Evolutionary conservation across 2,797 vertebrate species (phyloP).

Genomic region (Lateolabrax maculatus): DNA sequence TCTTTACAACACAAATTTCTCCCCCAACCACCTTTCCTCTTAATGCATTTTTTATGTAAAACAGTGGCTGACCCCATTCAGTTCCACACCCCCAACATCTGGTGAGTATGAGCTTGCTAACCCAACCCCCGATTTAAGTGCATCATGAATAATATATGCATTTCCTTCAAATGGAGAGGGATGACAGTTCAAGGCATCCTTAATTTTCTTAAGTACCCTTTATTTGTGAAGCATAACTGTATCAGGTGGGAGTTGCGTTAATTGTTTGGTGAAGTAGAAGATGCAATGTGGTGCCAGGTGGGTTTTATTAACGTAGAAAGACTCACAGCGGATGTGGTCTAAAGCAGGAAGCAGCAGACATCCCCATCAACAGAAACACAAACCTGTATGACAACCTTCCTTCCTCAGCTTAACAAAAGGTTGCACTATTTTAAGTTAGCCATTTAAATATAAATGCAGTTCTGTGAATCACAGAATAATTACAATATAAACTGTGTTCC

Average conservation of each 20-base stretch:
- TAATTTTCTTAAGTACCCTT: conserved; percentile 31
- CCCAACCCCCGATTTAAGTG: conserved; percentile 70
- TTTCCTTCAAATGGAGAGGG: conserved; percentile 44
- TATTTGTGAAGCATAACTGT: conserved; percentile 14
- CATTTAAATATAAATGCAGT: neutral
- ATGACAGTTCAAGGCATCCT: conserved; percentile 30
- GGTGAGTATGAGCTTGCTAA: conserved; percentile 39
- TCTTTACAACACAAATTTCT: conserved; percentile 19
- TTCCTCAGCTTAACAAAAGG: neutral
- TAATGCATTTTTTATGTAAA: conserved; percentile 72
- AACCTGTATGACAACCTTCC: conserved; percentile 2
- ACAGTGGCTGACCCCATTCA: conserved; percentile 55
- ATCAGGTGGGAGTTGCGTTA: neutral
- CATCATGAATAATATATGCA: conserved; percentile 77
- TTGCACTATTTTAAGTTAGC: neutral
- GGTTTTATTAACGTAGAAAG: neutral
- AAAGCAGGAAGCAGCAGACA: conserved; percentile 68
- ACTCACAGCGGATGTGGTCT: conserved; percentile 76
- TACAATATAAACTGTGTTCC: neutral
- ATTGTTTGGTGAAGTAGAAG: neutral
- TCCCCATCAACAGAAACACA: conserved; percentile 31
- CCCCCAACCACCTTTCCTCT: conserved; percentile 22
- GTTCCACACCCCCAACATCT: conserved; percentile 61
- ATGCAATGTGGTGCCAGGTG: neutral
- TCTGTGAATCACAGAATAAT: neutral